Evolutionary conservation across 1,140 invertebrate genomes (phyloP), one percentile per base, ranked within the genome.

Genomic region (Asbolus verrucosus): DNA sequence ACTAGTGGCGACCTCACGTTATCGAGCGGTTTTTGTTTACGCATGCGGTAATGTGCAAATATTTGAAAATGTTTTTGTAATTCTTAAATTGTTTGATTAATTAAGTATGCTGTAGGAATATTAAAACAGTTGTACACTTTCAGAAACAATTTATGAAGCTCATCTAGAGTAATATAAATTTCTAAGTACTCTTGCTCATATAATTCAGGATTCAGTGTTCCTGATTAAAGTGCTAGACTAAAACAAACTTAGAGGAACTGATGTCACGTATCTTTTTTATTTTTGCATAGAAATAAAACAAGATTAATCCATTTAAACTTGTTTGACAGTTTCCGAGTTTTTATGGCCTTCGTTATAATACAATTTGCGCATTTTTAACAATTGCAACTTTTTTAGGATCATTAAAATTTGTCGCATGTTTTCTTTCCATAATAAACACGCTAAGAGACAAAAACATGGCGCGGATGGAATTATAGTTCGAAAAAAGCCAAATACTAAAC

Each of bases 231-330:
- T 16, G 19, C 46, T 27, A 24, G 27, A 54, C 24, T 21, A 27
- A 54, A 54, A 46, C 41, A 46, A 54, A 54, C 46, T 30, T 54
- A 54, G 1, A 24, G 11, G 46, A 30, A 21, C 19, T 14, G 8
- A 54, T 54, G 46, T 54, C 46, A 54, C 46, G 46, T 54, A 54
- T 24, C 46, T 27, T 50, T 50, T 50, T 54, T 54, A 54, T 54
- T 54, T 46, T 54, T 54, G 46, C 46, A 54, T 54, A 24, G 18
- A 27, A 54, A 54, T 27, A 54, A 54, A 54, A 54, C 46, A 9
- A 43, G 39, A 43, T 54, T 54, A 36, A 5, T 36, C 33, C 33
- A 36, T n/a, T 36, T 11, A 54, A 54, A 54, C 46, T 54, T 54
- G 46, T 54, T 54, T 54, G 46, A 24, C 46, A 54, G 46, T 54